Evolutionary conservation across 1,140 invertebrate species (phyloP).

Genomic region (Drosophila elegans): DNA sequence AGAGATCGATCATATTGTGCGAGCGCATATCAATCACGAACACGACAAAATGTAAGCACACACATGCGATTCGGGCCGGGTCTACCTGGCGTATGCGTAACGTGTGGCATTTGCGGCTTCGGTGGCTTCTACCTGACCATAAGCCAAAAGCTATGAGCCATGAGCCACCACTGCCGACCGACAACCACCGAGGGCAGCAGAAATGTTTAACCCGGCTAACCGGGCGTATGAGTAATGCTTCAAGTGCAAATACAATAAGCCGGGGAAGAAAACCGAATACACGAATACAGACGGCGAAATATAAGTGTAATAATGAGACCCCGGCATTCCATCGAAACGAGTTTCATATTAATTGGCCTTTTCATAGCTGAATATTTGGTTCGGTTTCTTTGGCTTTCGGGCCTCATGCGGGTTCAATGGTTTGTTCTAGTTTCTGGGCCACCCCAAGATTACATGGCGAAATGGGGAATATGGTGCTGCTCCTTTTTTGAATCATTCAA

Average conservation of each 20-base stretch:
- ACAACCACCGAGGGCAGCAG: slow-evolving; percentile 26
- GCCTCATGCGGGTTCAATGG: slow-evolving; percentile 63
- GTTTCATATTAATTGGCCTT: slow-evolving; percentile 83
- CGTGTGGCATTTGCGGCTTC: slow-evolving; percentile 72
- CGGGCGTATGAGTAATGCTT: slow-evolving; percentile 79
- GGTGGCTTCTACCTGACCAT: slow-evolving; percentile 55
- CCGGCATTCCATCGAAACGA: slow-evolving; percentile 77
- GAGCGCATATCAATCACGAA: slow-evolving; percentile 80
- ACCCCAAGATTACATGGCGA: slow-evolving; percentile 49
- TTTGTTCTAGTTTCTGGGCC: slow-evolving; percentile 61
- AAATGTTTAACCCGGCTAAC: slow-evolving; percentile 63
- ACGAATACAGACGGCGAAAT: slow-evolving; percentile 16
- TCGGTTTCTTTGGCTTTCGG: slow-evolving; percentile 57
- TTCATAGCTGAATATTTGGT: slow-evolving; percentile 74
- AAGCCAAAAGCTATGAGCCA: slow-evolving; percentile 50
- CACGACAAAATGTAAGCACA: slow-evolving; percentile 69
- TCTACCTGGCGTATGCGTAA: slow-evolving; percentile 73
- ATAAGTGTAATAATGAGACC: slow-evolving; percentile 64
- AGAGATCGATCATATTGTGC: slow-evolving; percentile 81
- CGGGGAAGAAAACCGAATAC: slow-evolving; percentile 42
- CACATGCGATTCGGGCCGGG: slow-evolving; percentile 24
- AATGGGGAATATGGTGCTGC: slow-evolving; percentile 37
- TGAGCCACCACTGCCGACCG: background rate
- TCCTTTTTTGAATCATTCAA: slow-evolving; percentile 72
- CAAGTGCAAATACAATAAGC: slow-evolving; percentile 47